Evolutionary conservation across 2,113 vertebrate species (phyloP), one percentile per base, ranked within the genome.

Genomic region (Polypterus senegalus): DNA sequence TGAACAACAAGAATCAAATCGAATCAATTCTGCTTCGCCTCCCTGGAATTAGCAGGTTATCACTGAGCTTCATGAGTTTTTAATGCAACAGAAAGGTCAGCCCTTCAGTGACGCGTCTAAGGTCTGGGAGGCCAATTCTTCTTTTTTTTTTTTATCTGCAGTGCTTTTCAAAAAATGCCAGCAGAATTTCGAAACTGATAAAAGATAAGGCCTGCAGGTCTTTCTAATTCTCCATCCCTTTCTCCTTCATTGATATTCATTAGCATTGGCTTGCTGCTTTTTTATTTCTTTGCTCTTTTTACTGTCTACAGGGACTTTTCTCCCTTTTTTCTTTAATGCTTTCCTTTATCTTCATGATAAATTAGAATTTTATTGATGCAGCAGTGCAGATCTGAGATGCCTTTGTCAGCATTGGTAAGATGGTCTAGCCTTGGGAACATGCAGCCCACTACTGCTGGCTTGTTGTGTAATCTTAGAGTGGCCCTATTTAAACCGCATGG

Each of bases 81-180:
- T 67, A n/a, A 66, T 70, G 66, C 67, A 11, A 57, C 54, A 61
- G 54, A 64, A 67, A 66, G 66, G 48, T 49, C 69, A 54, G 58
- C 10, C 54, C 54, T 52, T 58, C 59, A 69, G 55, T 52, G 61
- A 48, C 53, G 47, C 47, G 47, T 72, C 53, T 10, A 52, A 57
- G 49, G 53, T 62, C 4, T 46, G n/a, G 44, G 65, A 53, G 54
- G 49, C 7, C 27, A 27, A 27, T 27, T 27, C 27, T 27, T 27
- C 27, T 27, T 27, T 27, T 27, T 60, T 65, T 57, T 63, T 61
- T 48, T 61, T 56, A 51, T 49, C 5, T 9, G n/a, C 44, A 58
- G 5, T 27, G 48, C 27, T 52, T 59, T 62, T 43, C 49, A 60
- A 65, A 27, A 27, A 65, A 65, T 60, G 49, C 57, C 63, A 64